These are phyloP conservation scores for Bubo bubo DNA, from an alignment of 2,113 vertebrate species.

Conservation along the genomic window DNA sequence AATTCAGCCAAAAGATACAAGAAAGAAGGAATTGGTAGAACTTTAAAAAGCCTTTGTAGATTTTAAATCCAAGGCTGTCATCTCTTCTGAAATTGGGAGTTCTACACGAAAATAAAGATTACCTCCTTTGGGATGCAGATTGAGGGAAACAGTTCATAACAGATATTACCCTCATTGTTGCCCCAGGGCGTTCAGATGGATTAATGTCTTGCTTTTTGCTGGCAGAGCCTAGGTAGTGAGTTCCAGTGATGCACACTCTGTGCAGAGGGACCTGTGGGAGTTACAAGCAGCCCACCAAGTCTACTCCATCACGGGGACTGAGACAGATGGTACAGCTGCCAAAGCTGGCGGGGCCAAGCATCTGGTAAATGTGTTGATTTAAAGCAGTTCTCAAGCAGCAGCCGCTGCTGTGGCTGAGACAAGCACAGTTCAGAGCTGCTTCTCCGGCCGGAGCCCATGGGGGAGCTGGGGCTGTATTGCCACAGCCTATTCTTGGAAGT, in stretches of 20 bases:
- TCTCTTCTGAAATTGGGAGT: slow-evolving; percentile 15
- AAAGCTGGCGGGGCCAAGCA: not conserved
- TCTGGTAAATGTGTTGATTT: slow-evolving; percentile 23
- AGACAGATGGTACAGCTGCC: slow-evolving; percentile 43
- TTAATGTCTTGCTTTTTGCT: not conserved
- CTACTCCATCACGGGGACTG: not conserved
- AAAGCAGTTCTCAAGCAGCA: slow-evolving; percentile 2
- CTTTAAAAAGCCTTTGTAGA: slow-evolving; percentile 59
- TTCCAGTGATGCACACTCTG: accelerated
- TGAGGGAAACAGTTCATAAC: not conserved
- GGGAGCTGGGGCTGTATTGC: not conserved
- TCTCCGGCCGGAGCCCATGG: not conserved
- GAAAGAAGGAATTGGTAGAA: slow-evolving; percentile 46
- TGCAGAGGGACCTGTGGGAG: not conserved
- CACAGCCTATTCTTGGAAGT: not conserved
- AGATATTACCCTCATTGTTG: not conserved
- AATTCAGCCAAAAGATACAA: slow-evolving; percentile 64
- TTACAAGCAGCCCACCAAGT: not conserved
- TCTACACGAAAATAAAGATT: slow-evolving; percentile 39
- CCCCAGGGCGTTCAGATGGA: not conserved
- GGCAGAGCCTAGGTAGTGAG: not conserved
- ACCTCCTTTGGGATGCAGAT: not conserved
- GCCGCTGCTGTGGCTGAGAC: not conserved
- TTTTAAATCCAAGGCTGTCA: slow-evolving; percentile 48
- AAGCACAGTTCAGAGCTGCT: not conserved